Percentiles rank a stretch among this genome's conserved stretches.
Evolutionary conservation across 2,797 vertebrate genomes (phyloP).

Genomic region (Chaetodon trifasciatus): DNA sequence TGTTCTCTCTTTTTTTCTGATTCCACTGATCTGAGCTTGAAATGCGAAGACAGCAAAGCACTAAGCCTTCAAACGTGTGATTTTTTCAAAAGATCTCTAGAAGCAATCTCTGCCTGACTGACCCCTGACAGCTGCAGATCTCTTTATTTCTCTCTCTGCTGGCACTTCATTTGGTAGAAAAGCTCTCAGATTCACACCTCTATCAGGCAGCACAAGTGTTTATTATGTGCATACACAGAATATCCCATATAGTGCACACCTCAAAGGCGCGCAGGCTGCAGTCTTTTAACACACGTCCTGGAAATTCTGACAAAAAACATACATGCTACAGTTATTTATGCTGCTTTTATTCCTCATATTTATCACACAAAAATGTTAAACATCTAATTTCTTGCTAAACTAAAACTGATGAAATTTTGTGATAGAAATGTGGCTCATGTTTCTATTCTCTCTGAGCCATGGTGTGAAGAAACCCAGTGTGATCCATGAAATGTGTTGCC

Average conservation of each 20-base stretch:
- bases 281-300: slow-evolving; percentile 59
- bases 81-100: slow-evolving; percentile 98
- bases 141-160: slow-evolving; percentile 93
- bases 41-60: slow-evolving; percentile 93
- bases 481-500: slow-evolving; percentile 29
- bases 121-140: slow-evolving; percentile 95
- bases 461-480: slow-evolving; percentile 14
- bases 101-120: slow-evolving; percentile 97
- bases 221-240: slow-evolving; percentile 90
- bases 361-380: slow-evolving; percentile 15
- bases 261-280: slow-evolving; percentile 59
- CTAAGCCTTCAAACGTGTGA: slow-evolving; percentile 98
- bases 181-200: slow-evolving; percentile 96
- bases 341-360: background rate
- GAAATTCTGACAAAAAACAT: slow-evolving; percentile 30
- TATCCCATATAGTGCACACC: slow-evolving; percentile 69
- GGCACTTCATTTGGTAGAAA: slow-evolving; percentile 95
- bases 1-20: slow-evolving; percentile 81
- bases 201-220: slow-evolving; percentile 92
- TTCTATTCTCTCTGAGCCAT: background rate
- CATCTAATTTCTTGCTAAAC: background rate
- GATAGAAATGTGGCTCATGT: background rate
- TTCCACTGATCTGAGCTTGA: slow-evolving; percentile 96
- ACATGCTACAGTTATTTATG: slow-evolving; percentile 5
- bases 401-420: slow-evolving; percentile 8